Conservation (phyloP, 2,888 invertebrate species). For the Disparrhopalites patrizii region DNA sequence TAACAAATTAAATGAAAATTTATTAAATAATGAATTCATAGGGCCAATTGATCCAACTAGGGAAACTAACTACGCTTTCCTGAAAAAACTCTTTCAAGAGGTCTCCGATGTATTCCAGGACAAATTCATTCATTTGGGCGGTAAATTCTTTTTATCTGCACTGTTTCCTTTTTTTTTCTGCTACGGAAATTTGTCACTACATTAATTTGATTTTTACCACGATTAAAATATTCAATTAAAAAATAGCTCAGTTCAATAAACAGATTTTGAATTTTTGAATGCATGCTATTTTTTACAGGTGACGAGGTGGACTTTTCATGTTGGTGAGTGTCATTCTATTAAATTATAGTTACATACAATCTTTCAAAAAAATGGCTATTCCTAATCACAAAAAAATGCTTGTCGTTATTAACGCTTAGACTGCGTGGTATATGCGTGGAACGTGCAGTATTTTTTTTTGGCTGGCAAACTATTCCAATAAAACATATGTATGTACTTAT, state of each 20-base stretch:
- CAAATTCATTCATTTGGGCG: slow-evolving; percentile 81
- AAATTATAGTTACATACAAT: background rate
- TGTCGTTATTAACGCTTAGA: too few species aligned
- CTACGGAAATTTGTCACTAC: too few species aligned
- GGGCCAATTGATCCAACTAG: slow-evolving; percentile 78
- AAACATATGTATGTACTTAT: too few species aligned
- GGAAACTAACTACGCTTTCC: slow-evolving; percentile 63
- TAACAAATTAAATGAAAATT: background rate
- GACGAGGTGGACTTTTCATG: slow-evolving; percentile 82
- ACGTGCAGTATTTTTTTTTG: too few species aligned
- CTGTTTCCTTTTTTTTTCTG: background rate
- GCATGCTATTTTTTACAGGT: slow-evolving; percentile 55
- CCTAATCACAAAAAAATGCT: too few species aligned
- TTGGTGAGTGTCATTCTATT: slow-evolving; percentile 65
- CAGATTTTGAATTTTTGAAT: too few species aligned
- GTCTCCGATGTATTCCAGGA: slow-evolving; percentile 70
- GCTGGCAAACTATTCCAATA: too few species aligned
- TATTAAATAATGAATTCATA: slow-evolving; percentile 1
- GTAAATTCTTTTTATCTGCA: slow-evolving; percentile 50
- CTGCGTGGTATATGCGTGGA: too few species aligned
- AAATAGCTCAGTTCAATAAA: too few species aligned
- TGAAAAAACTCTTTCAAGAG: slow-evolving; percentile 66
- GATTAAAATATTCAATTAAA: background rate
- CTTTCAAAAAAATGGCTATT: background rate
- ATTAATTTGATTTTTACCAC: background rate